Base-by-base conservation (phyloP, 2,888 invertebrate genomes). In the Siphonodentalium dalli region DNA sequence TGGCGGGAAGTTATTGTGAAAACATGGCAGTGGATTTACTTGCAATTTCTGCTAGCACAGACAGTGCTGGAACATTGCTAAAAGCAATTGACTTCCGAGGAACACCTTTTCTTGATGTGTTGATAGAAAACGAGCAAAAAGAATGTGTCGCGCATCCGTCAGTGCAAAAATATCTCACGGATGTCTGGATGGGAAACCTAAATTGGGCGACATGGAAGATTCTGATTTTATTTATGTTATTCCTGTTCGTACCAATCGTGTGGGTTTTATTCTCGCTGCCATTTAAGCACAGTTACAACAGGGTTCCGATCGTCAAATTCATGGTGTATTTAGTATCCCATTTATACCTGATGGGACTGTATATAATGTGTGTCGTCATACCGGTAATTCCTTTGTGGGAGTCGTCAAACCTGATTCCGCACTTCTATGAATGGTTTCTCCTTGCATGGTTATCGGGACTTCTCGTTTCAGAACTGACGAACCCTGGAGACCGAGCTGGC, bases 291-390 rank as follows among this genome's bases (percentile, higher is more conserved):
- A 91, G 91, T 83, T 95, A 92, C 85, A 93, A 95, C 86, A 93
- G 96, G 86, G 93, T 98, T 75, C 99, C 99, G 54, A 97, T 99
- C 78, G 96, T 99, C 78, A 99, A 99, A 85, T 99, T 99, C 84
- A 97, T 98, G 92, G 96, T 97, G 38, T 98, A 99, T 84, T 87
- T 99, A 72, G 97, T 98, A 23, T 97, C 98, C 7, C 99, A 99
- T 84, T 90, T 99, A 74, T 97, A 97, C 84, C 88, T 99, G 68
- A 96, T 98, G 90, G 84, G 93, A 64, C 88, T 98, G 74, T 87
- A 98, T 70, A 88, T 93, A 68, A 86, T 97, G 71, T 93, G 93
- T 28, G 78, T 79, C 9, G 82, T 83, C 15, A 71, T 70, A 41
- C 83, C 83, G 0, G 61, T 80, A 23, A 57, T 70, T 11, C 79